These are phyloP conservation scores for Barbus barbus DNA, from an alignment of 2,113 vertebrate species.

Conservation along the genomic window DNA sequence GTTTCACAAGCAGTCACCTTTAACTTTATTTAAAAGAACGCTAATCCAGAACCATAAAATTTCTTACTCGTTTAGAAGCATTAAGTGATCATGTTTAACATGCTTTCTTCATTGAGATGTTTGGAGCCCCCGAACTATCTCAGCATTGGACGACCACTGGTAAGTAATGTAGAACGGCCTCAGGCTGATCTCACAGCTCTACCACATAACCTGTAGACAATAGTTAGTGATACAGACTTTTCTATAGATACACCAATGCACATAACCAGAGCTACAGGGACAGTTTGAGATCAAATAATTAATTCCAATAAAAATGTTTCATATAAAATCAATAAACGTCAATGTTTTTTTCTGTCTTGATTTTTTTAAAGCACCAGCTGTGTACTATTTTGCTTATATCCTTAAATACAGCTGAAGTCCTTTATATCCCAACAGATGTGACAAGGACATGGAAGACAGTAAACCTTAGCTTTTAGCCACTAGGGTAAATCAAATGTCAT, in stretches of 20 bases:
- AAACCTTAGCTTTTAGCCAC: slow-evolving; percentile 80
- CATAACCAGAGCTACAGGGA: not conserved
- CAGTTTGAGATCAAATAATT: not conserved
- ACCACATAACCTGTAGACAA: slow-evolving; percentile 29
- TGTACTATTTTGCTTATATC: slow-evolving; percentile 46
- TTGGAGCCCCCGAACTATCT: slow-evolving; percentile 49
- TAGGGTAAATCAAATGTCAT: slow-evolving; percentile 82
- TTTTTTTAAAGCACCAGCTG: slow-evolving; percentile 9
- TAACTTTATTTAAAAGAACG: not conserved
- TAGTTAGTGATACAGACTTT: not conserved
- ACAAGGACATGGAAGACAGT: slow-evolving; percentile 82
- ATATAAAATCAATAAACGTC: not conserved
- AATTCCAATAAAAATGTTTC: not conserved
- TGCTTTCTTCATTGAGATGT: slow-evolving; percentile 57
- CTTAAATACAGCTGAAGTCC: slow-evolving; percentile 64
- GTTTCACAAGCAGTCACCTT: not conserved
- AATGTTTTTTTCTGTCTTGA: slow-evolving; percentile 10
- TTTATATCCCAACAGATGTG: slow-evolving; percentile 88
- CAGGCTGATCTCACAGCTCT: slow-evolving; percentile 28
- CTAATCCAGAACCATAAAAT: not conserved
- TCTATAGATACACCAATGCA: slow-evolving; percentile 9
- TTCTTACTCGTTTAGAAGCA: slow-evolving; percentile 4
- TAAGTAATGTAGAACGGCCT: slow-evolving; percentile 45
- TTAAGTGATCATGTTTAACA: slow-evolving; percentile 50
- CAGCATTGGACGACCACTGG: slow-evolving; percentile 47